A percentile compares a stretch with the other conserved stretches of the same genome.
Evolutionary conservation across 2,113 vertebrate genomes (phyloP).

Genomic region (Corydoras sp.): DNA sequence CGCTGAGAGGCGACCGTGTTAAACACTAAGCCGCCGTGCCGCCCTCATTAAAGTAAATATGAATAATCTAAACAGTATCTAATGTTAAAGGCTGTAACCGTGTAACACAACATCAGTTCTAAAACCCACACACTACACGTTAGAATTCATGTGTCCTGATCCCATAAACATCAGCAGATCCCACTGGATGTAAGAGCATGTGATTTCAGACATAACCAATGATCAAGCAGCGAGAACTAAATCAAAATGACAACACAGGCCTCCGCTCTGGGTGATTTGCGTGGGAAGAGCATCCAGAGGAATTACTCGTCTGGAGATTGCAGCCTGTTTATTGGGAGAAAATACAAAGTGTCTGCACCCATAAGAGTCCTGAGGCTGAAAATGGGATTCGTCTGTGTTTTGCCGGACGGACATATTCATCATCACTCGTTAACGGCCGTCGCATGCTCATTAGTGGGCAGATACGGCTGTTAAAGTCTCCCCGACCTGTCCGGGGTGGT

Average conservation of each 20-base stretch:
- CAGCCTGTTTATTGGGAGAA: slow-evolving; percentile 36
- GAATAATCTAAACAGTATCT: too few relatives aligned
- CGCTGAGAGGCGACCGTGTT: too few relatives aligned
- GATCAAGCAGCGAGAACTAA: background rate
- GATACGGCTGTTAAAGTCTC: slow-evolving; percentile 29
- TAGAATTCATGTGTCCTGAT: too few relatives aligned
- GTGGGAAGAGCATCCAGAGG: slow-evolving; percentile 6
- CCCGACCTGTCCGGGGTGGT: slow-evolving; percentile 10
- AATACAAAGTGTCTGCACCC: slow-evolving; percentile 44
- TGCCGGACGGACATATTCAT: slow-evolving; percentile 41
- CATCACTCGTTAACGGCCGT: slow-evolving; percentile 32
- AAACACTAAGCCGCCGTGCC: too few relatives aligned
- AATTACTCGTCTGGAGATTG: slow-evolving; percentile 18
- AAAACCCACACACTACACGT: too few relatives aligned
- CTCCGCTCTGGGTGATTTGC: background rate
- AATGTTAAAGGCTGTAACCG: too few relatives aligned
- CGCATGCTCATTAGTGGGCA: slow-evolving; percentile 24
- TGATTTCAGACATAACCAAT: slow-evolving; percentile 5
- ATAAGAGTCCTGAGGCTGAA: slow-evolving; percentile 30
- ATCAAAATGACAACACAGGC: slow-evolving; percentile 9
- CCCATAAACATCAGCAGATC: too few relatives aligned
- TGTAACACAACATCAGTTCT: too few relatives aligned
- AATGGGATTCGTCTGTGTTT: slow-evolving; percentile 45
- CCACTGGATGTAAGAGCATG: background rate
- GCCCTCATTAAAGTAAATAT: too few relatives aligned